Evolutionary conservation across 2,113 vertebrate species (phyloP).

Genomic region (Tauraco erythrolophus): DNA sequence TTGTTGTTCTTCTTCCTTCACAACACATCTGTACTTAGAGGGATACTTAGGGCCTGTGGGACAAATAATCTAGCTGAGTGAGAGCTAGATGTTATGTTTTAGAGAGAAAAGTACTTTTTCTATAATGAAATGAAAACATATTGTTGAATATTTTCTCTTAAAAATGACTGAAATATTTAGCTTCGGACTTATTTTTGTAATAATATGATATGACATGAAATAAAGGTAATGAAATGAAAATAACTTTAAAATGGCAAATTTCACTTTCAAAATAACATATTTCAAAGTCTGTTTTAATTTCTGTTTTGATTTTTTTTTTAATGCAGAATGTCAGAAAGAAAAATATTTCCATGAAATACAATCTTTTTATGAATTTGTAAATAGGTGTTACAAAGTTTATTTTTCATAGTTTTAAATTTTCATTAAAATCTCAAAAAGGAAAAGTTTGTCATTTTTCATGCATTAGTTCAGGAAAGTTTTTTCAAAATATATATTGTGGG

Average conservation of each 20-base stretch:
- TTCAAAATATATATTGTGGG: background rate
- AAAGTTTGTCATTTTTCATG: background rate
- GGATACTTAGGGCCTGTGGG: background rate
- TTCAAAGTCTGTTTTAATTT: background rate
- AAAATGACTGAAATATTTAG: background rate
- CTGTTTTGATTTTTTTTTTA: background rate
- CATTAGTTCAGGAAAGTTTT: background rate
- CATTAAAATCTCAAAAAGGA: background rate
- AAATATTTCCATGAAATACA: conserved; percentile 21
- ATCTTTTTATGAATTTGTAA: conserved; percentile 56
- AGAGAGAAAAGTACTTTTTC: background rate
- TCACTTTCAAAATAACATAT: background rate
- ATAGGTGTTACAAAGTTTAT: background rate
- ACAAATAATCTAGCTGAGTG: background rate
- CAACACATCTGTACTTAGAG: background rate
- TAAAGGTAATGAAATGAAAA: background rate
- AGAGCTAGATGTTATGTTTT: background rate
- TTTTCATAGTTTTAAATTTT: conserved; percentile 4
- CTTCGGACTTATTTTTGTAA: background rate
- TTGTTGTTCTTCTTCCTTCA: background rate
- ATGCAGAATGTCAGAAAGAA: background rate
- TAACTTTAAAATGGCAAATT: background rate
- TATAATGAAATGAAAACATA: background rate
- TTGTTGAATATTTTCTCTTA: background rate
- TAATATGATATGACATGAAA: background rate